These are phyloP conservation scores for Poecilia gillii DNA, from an alignment of 2,797 vertebrate genomes.

Conservation along the genomic window DNA sequence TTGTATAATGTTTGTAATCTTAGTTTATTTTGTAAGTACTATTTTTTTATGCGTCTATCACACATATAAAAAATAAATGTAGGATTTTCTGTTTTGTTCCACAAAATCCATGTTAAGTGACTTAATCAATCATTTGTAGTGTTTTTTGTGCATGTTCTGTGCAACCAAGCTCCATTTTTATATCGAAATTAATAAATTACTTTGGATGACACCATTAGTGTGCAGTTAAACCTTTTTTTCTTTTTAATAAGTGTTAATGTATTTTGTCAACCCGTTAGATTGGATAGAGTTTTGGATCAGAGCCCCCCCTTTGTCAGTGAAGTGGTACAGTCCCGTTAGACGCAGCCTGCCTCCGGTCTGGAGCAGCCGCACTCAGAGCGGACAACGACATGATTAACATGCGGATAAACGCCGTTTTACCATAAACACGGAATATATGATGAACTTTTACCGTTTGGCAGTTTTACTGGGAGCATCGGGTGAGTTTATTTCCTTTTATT, in stretches of 20 bases:
- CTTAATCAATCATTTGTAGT: neutral
- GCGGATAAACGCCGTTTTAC: constrained; percentile 47
- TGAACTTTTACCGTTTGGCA: constrained; percentile 70
- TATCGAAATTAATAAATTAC: constrained; percentile 8
- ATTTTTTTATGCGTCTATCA: neutral
- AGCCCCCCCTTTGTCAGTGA: constrained; percentile 45
- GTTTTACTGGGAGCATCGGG: constrained; percentile 69
- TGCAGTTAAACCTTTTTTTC: neutral
- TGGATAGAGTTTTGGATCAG: neutral
- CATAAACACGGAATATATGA: constrained; percentile 61
- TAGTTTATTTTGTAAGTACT: neutral
- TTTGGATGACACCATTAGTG: constrained; percentile 1
- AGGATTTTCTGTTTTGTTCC: neutral
- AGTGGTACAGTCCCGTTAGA: constrained; percentile 79
- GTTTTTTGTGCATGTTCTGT: neutral
- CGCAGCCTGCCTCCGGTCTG: constrained; percentile 31
- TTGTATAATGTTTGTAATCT: neutral
- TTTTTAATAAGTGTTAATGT: neutral
- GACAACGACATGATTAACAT: constrained; percentile 50
- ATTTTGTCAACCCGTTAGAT: constrained; percentile 5
- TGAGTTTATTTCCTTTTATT: constrained; percentile 50
- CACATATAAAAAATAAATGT: neutral
- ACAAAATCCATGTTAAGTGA: neutral
- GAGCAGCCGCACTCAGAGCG: constrained; percentile 18
- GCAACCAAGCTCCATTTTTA: neutral